Percentiles rank a stretch among this genome's conserved stretches.
These are phyloP conservation scores for Lepus oiostolus DNA, from an alignment of 2,797 vertebrate genomes.

Conservation along the genomic window DNA sequence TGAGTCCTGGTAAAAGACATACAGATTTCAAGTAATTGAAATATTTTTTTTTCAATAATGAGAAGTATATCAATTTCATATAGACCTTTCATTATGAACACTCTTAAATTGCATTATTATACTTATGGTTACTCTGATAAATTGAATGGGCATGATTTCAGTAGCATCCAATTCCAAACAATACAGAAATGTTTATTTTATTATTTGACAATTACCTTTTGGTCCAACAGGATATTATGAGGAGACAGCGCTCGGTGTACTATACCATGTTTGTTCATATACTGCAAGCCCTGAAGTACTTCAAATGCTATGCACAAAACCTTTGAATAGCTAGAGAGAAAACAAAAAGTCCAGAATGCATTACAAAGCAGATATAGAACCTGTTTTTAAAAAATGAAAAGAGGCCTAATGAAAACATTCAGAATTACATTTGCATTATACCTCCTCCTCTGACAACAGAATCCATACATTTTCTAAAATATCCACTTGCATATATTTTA, in stretches of 20 bases:
- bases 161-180: constrained; percentile 44
- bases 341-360: constrained; percentile 50
- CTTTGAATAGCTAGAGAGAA: constrained; percentile 84
- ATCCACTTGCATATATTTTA: background rate
- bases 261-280: constrained; percentile 96
- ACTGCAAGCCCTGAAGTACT: constrained; percentile 95
- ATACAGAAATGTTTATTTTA: constrained; percentile 33
- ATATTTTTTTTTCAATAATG: background rate
- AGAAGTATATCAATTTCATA: background rate
- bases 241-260: constrained; percentile 95
- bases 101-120: constrained; percentile 47
- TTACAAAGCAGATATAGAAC: constrained; percentile 42
- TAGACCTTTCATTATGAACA: background rate
- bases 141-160: background rate
- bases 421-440: constrained; percentile 4
- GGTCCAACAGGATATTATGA: constrained; percentile 95
- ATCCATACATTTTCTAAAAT: constrained; percentile 44
- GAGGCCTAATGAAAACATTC: constrained; percentile 35
- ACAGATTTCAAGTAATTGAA: constrained; percentile 27
- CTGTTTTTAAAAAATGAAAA: constrained; percentile 36
- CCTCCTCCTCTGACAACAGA: background rate
- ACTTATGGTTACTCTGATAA: constrained; percentile 19
- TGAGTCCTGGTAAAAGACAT: background rate
- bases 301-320: constrained; percentile 95
- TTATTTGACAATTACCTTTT: constrained; percentile 90